phyloP scores from a whole-genome alignment of 2,797 vertebrate species.

The Gadopsis bispinosus region DNA sequence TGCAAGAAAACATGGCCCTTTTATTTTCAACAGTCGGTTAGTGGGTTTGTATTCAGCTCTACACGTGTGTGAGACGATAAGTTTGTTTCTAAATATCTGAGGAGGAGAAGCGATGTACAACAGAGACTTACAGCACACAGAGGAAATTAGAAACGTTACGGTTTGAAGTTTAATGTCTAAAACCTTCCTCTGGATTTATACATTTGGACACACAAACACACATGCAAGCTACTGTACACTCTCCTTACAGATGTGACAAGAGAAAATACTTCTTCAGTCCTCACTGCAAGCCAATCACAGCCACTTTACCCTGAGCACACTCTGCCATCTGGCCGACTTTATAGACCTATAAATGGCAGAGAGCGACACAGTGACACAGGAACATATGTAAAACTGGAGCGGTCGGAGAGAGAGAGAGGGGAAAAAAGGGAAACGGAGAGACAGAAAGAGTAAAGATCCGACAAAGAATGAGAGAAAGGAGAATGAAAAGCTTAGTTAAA shows the following conservation, averaged over 20 bases:
- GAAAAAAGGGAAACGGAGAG: not conserved
- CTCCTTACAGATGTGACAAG: constrained; percentile 40
- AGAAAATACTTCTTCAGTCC: constrained; percentile 50
- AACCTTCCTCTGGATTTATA: not conserved
- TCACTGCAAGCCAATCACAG: constrained; percentile 49
- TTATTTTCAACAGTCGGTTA: constrained; percentile 31
- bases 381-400: constrained; percentile 51
- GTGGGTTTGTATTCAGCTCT: constrained; percentile 15
- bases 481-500: not conserved
- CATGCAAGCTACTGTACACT: constrained; percentile 14
- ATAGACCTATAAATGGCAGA: constrained; percentile 59
- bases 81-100: constrained; percentile 21
- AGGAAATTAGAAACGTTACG: constrained; percentile 21
- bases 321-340: constrained; percentile 73
- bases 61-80: not conserved
- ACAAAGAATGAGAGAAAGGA: constrained; percentile 8
- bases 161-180: not conserved
- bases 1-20: constrained; percentile 8
- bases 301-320: constrained; percentile 45
- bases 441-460: constrained; percentile 1
- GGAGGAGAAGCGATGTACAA: constrained; percentile 6
- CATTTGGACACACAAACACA: not conserved
- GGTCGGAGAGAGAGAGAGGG: not conserved
- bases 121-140: not conserved
- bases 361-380: constrained; percentile 57